Evolutionary conservation across 92 coral and sea anemone species (phyloP).

Genomic region (Porites evermanni): DNA sequence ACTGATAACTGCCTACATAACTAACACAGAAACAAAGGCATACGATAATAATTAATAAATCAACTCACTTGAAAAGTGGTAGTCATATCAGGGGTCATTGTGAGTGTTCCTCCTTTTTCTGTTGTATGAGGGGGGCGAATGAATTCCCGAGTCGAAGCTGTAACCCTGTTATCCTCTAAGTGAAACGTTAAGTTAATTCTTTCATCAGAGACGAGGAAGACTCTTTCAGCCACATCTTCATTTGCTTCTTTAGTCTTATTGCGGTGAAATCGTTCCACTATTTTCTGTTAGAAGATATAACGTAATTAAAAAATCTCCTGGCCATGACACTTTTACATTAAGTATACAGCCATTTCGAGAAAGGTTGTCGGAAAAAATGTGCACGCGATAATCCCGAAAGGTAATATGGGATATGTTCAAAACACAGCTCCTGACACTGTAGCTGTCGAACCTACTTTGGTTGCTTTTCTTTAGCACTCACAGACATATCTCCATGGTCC

Average conservation of each 20-base stretch:
- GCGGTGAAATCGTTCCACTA: constrained; percentile 95
- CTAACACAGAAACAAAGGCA: background rate
- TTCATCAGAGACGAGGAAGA: constrained; percentile 90
- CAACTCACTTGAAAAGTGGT: constrained; percentile 95
- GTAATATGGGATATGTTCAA: too few relatives aligned
- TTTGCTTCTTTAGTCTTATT: constrained; percentile 85
- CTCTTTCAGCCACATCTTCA: constrained; percentile 96
- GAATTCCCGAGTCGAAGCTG: constrained; percentile 98
- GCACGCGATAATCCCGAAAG: too few relatives aligned
- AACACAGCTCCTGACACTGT: too few relatives aligned
- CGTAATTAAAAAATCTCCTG: background rate
- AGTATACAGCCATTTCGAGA: too few relatives aligned
- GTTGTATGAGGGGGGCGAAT: constrained; percentile 90
- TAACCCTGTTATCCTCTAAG: constrained; percentile 93
- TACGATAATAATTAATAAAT: background rate
- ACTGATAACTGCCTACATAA: too few relatives aligned
- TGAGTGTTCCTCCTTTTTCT: constrained; percentile 92
- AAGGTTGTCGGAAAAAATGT: too few relatives aligned
- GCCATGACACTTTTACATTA: too few relatives aligned
- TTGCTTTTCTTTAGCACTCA: too few relatives aligned
- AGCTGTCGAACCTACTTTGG: too few relatives aligned
- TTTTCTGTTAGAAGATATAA: constrained; percentile 67
- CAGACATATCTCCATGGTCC: too few relatives aligned
- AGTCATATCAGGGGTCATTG: constrained; percentile 99
- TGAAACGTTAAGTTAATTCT: constrained; percentile 94